Percentiles rank a stretch among this genome's conserved stretches.
phyloP scores from a whole-genome alignment of 2,797 vertebrate species.

The Dromococcyx pavoninus region DNA sequence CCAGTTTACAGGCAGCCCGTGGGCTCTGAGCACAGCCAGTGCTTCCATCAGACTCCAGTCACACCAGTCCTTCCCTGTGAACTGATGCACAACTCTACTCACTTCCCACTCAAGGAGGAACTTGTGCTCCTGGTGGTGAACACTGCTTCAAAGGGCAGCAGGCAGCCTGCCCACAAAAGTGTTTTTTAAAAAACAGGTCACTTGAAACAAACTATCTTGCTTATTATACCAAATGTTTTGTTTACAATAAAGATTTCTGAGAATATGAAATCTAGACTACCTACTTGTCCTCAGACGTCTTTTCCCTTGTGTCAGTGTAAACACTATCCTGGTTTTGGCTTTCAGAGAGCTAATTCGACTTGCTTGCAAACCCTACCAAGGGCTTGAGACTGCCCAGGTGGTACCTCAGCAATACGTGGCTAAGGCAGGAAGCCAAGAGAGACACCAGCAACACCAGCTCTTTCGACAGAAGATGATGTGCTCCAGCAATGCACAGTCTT shows the following conservation, averaged over 20 bases:
- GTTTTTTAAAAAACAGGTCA: neutral
- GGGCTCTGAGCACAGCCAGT: neutral
- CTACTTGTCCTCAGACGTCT: neutral
- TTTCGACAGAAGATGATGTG: neutral
- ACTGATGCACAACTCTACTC: neutral
- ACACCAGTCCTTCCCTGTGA: neutral
- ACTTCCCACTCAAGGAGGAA: neutral
- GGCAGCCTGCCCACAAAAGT: neutral
- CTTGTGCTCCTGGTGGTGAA: neutral
- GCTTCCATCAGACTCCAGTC: neutral
- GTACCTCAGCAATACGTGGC: neutral
- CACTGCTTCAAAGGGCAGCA: neutral
- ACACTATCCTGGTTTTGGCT: neutral
- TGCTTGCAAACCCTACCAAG: neutral
- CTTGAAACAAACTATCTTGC: neutral
- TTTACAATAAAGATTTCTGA: neutral
- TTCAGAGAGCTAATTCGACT: neutral
- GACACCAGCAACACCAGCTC: neutral
- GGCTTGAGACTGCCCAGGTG: neutral
- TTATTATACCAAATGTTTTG: neutral
- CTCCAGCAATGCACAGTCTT: neutral
- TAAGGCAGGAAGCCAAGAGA: neutral
- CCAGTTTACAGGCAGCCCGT: neutral
- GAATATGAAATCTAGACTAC: neutral
- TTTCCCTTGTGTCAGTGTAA: neutral